These are phyloP conservation scores for Gortyna flavago DNA, from an alignment of 2,888 invertebrate genomes.

Conservation along the genomic window DNA sequence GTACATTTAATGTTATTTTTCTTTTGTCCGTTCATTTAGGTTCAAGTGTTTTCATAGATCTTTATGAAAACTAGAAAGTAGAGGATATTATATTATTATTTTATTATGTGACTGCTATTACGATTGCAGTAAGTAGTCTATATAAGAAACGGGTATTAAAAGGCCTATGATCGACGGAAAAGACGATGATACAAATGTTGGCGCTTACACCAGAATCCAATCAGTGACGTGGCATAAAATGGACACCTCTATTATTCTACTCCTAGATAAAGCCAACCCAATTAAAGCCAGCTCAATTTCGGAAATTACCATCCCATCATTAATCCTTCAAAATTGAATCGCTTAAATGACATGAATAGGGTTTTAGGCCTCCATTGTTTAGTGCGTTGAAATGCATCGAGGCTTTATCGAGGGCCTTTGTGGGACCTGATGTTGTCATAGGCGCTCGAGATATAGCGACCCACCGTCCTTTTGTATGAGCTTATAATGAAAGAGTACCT, in stretches of 20 bases:
- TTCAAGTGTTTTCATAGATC: background rate
- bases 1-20: background rate
- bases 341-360: conserved; percentile 53
- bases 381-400: conserved; percentile 48
- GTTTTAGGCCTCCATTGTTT: conserved; percentile 57
- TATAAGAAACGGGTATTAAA: background rate
- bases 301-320: conserved; percentile 57
- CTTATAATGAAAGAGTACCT: conserved; percentile 25
- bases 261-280: conserved; percentile 35
- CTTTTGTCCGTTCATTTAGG: background rate
- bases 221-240: conserved; percentile 52
- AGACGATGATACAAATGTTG: conserved; percentile 8
- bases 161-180: conserved; percentile 4
- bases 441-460: conserved; percentile 24
- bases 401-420: conserved; percentile 51
- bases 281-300: conserved; percentile 38
- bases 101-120: background rate
- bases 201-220: conserved; percentile 37
- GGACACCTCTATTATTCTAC: conserved; percentile 33
- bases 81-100: no score
- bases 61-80: background rate
- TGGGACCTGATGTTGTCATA: conserved; percentile 45
- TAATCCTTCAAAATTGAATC: conserved; percentile 58
- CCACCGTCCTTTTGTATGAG: conserved; percentile 21
- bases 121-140: background rate